Conservation (phyloP, 2,113 vertebrate species). For the Malurus melanocephalus region DNA sequence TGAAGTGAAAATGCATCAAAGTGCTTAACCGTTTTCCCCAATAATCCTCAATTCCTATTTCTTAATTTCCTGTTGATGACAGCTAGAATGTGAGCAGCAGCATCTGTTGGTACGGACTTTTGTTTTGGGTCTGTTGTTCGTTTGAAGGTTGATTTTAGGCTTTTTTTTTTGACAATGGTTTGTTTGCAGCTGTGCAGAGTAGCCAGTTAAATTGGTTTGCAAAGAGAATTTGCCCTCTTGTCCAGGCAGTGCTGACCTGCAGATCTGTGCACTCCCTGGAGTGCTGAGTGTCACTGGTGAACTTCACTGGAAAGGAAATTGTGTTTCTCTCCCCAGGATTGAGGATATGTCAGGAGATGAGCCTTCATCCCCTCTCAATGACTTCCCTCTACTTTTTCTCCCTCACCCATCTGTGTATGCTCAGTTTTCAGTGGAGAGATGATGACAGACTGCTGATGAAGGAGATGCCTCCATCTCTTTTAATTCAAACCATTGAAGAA, state of each 20-base stretch:
- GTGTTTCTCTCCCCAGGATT: background rate
- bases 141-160: background rate
- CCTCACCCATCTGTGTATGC: no score
- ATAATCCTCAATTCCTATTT: background rate
- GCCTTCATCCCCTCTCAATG: background rate
- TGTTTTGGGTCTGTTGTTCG: rapidly evolving
- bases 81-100: background rate
- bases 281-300: background rate
- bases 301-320: background rate
- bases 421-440: background rate
- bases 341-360: background rate
- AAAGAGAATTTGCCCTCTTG: background rate
- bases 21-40: rapidly evolving
- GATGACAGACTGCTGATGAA: background rate
- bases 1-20: background rate
- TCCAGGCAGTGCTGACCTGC: background rate
- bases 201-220: background rate
- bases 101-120: background rate
- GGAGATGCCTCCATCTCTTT: background rate
- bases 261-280: background rate
- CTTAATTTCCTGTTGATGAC: background rate
- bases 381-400: background rate
- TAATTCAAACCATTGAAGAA: background rate
- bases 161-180: background rate
- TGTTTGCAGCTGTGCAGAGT: background rate